Percentiles rank a stretch among this genome's conserved stretches.
Evolutionary conservation across 2,888 invertebrate species (phyloP).

Genomic region (Hirtodrosophila alboralis): DNA sequence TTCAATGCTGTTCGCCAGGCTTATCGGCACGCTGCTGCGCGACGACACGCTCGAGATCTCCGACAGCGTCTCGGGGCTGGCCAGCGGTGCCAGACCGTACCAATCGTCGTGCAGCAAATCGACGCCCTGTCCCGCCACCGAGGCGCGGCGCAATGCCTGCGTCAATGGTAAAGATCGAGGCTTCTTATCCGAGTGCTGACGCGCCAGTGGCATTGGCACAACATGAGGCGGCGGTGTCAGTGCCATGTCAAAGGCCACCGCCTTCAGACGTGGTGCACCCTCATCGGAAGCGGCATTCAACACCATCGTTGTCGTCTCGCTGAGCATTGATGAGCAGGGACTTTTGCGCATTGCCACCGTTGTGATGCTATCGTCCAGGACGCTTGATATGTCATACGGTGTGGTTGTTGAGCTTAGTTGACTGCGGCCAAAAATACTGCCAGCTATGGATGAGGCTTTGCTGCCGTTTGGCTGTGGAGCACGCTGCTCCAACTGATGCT

Average conservation of each 20-base stretch:
- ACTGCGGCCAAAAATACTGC: slow-evolving; percentile 83
- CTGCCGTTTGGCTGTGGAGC: slow-evolving; percentile 60
- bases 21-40: slow-evolving; percentile 86
- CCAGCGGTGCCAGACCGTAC: slow-evolving; percentile 90
- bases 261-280: slow-evolving; percentile 64
- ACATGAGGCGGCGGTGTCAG: slow-evolving; percentile 45
- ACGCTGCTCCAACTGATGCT: slow-evolving; percentile 81
- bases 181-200: slow-evolving; percentile 81
- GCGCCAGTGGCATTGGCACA: slow-evolving; percentile 49
- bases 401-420: slow-evolving; percentile 83
- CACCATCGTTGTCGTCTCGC: slow-evolving; percentile 81
- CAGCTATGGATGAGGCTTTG: slow-evolving; percentile 83
- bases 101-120: slow-evolving; percentile 87
- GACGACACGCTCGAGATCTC: slow-evolving; percentile 92
- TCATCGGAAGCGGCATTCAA: slow-evolving; percentile 42
- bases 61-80: slow-evolving; percentile 92
- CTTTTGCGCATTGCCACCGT: slow-evolving; percentile 78
- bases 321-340: slow-evolving; percentile 80
- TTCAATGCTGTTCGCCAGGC: slow-evolving; percentile 83
- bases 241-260: slow-evolving; percentile 83
- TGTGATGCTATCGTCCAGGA: slow-evolving; percentile 81
- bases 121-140: slow-evolving; percentile 72
- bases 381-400: slow-evolving; percentile 84
- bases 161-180: slow-evolving; percentile 72
- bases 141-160: slow-evolving; percentile 79